Base-by-base conservation (phyloP, 35 echinoderm and acorn worm species). In the Patiria miniata region DNA sequence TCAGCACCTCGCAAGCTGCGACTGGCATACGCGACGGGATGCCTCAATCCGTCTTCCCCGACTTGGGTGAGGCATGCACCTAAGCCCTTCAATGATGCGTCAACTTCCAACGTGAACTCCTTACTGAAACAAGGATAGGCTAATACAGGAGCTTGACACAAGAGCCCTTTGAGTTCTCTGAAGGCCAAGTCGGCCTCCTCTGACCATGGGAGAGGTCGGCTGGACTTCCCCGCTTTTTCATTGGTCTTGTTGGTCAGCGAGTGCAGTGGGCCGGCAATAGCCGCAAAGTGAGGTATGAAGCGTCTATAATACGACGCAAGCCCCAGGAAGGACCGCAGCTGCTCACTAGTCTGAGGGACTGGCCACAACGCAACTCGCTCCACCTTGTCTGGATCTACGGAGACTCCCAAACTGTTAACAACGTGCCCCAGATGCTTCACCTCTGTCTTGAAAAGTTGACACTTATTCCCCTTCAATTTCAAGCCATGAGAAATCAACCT, bases 391-490 rank as follows among this genome's bases (percentile, higher is more conserved):
- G 26, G 21, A 14, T 54, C 54, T 17, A 85, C 79, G 5, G 29
- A 19, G 17, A 90, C 39, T 5, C 87, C 87, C 4, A 69, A 17
- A 5, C 33, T 15, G 29, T n/a, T 32, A 8, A 90, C 56, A 2
- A 61, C 52, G 39, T 90, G 87, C 2, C 87, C 87, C n/a, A n/a
- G n/a, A n/a, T n/a, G n/a, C n/a, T n/a, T n/a, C n/a, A n/a, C n/a
- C n/a, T n/a, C n/a, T n/a, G 7, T 83, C 39, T 32, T 85, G 15
- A 88, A 26, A 1, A 88, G 29, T 9, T 52, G 5, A 57, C 86
- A 88, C 47, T 88, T 88, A 40, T 88, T 81, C 0, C 86, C 86
- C 44, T 88, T 88, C 37, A 88, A 21, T 33, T 88, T 88, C n/a
- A 88, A 52, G 1, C 77, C 86, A 57, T 88, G 14, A 1, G 30